Evolutionary conservation across 2,113 vertebrate genomes (phyloP).

Genomic region (Nyctereutes procyonoides): DNA sequence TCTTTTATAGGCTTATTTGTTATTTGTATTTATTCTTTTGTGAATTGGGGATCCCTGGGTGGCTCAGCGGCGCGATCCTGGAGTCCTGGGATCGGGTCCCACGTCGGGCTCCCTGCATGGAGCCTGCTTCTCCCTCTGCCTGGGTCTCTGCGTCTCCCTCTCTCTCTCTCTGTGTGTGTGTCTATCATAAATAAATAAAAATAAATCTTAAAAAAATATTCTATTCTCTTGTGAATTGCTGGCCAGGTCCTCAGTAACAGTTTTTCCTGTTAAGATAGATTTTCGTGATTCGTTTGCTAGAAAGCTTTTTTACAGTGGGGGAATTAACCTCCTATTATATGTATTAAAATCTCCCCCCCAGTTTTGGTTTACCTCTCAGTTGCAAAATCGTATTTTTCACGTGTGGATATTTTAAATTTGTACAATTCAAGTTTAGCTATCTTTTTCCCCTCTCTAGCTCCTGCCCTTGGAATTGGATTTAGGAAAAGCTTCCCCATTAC

Average conservation of each 20-base stretch:
- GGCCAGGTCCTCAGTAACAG: background rate
- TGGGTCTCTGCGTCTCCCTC: no score
- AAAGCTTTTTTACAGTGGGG: background rate
- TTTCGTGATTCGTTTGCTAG: background rate
- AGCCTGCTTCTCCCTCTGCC: no score
- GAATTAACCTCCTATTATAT: background rate
- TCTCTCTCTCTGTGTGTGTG: no score
- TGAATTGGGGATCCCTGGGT: background rate
- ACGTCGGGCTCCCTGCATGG: rapidly evolving
- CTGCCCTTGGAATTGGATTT: slow-evolving; percentile 36
- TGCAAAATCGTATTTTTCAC: slow-evolving; percentile 19
- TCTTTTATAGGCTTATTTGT: slow-evolving; percentile 1
- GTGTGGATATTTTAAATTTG: background rate
- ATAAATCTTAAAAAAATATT: no score
- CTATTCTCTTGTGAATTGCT: slow-evolving; percentile 49
- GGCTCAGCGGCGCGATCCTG: no score
- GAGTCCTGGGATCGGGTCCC: no score
- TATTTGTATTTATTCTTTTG: slow-evolving; percentile 40
- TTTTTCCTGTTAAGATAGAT: slow-evolving; percentile 34
- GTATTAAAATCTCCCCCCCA: background rate
- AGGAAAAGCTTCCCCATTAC: background rate
- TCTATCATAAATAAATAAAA: no score
- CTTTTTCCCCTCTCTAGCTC: background rate
- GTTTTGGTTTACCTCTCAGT: slow-evolving; percentile 36
- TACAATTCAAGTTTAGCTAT: background rate